Conservation (phyloP, 2,888 invertebrate species). For the Chloroclysta siterata region DNA sequence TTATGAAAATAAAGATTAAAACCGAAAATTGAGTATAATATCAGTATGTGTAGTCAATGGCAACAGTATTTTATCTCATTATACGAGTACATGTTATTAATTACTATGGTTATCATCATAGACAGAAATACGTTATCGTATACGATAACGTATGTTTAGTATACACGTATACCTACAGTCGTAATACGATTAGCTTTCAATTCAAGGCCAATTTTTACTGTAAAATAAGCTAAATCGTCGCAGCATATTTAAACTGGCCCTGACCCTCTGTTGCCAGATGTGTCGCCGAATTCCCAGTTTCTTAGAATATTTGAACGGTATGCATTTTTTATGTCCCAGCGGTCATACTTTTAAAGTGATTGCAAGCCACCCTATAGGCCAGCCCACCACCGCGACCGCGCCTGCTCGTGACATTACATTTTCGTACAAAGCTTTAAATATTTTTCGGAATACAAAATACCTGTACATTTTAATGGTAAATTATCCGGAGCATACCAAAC, state of each 20-base stretch:
- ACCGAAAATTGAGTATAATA: no score
- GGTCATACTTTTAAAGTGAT: conserved; percentile 20
- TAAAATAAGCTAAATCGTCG: not conserved
- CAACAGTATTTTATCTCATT: no score
- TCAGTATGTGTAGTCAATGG: no score
- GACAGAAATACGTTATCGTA: no score
- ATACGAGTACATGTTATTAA: no score
- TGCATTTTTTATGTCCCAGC: conserved; percentile 25
- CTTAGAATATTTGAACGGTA: conserved; percentile 3
- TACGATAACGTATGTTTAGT: no score
- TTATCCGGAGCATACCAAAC: no score
- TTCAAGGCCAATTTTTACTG: not conserved
- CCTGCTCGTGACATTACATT: not conserved
- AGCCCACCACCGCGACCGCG: conserved; percentile 1
- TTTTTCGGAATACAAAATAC: not conserved
- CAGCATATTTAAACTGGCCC: not conserved
- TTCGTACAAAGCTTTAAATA: not conserved
- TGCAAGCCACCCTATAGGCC: conserved; percentile 5
- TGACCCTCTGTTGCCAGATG: not conserved
- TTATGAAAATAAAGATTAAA: no score
- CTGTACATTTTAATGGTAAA: no score
- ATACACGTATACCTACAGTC: no score
- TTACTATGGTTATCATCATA: no score
- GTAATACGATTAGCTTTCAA: no score
- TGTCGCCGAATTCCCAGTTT: not conserved